Base-by-base conservation (phyloP, 1,140 invertebrate species). In the Limonius californicus region DNA sequence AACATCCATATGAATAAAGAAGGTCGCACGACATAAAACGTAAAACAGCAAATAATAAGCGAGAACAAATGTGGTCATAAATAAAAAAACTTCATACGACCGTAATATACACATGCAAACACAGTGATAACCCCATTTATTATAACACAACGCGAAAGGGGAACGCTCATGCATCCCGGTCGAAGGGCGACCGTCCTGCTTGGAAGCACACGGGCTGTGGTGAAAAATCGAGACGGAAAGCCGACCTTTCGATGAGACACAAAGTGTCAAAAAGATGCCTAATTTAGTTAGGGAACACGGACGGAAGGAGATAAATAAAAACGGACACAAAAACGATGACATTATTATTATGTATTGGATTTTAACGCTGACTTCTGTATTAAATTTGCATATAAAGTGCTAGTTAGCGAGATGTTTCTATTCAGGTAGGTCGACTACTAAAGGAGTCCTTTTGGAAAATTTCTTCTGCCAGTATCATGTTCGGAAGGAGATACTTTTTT, bases 81-180 rank as follows among this genome's bases (percentile, higher is more conserved):
- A 57, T 57, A 57, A 57, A 57, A 57, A 42, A 50, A 50, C 45
- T 50, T 57, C 56, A 57, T 57, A 57, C 20, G 39, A 57, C 56
- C 27, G 53, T 42, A 50, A 59, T 59, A 50, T 47, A 59, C 43
- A 59, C 57, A 59, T 59, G 57, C 57, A 59, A 59, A 59, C 57
- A 59, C 39, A 59, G 39, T 59, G 57, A 59, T 59, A 59, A 59
- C 57, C 57, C 57, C 57, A 59, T 45, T 59, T 59, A 57, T 42
- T 39, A 57, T 20, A 57, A 57, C 18, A 57, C 14, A 57, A 9
- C n/a, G 18, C 8, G 21, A 39, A 20, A 57, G 21, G 56, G 56
- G 56, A 21, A 57, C 6, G 3, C 15, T 42, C 32, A 20, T 27
- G 15, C 12, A 19, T 43, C 30, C 30, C 56, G 12, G 39, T 43